phyloP scores from a whole-genome alignment of 2,888 invertebrate species.

The Panzeria rudis region DNA sequence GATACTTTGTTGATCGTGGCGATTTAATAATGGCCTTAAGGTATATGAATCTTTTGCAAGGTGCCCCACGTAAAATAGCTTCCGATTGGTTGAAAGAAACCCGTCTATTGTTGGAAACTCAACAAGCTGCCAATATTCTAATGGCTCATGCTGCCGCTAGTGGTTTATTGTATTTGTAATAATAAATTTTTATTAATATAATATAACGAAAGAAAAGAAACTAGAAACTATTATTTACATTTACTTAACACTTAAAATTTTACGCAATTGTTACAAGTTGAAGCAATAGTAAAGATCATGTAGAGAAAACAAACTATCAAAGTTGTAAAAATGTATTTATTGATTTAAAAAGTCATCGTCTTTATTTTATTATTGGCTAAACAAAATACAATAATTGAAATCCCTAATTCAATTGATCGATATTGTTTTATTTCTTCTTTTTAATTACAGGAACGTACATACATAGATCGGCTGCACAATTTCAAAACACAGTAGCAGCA shows the following conservation, averaged over 20 bases:
- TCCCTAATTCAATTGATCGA: constrained; percentile 32
- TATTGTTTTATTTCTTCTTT: constrained; percentile 50
- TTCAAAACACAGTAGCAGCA: no score
- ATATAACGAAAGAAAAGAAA: constrained; percentile 25
- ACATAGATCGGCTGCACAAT: no score
- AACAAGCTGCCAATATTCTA: constrained; percentile 94
- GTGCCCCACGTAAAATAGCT: constrained; percentile 94
- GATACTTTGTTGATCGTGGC: constrained; percentile 94
- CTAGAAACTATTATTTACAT: constrained; percentile 37
- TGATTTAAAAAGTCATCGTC: constrained; percentile 33
- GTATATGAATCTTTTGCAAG: constrained; percentile 93
- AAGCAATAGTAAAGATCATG: constrained; percentile 20
- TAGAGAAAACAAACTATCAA: constrained; percentile 43
- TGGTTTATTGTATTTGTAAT: constrained; percentile 83
- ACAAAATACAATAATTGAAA: constrained; percentile 37
- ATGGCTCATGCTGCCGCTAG: constrained; percentile 94
- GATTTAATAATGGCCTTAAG: constrained; percentile 93
- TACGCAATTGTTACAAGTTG: constrained; percentile 58
- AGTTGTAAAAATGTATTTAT: constrained; percentile 63
- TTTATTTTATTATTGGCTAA: constrained; percentile 35
- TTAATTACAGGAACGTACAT: background rate
- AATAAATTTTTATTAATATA: constrained; percentile 55
- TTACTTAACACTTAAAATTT: constrained; percentile 56
- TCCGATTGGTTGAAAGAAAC: constrained; percentile 94
- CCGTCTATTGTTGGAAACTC: constrained; percentile 92